Conservation (phyloP, 2,888 invertebrate genomes). For the Abrostola triplasia region DNA sequence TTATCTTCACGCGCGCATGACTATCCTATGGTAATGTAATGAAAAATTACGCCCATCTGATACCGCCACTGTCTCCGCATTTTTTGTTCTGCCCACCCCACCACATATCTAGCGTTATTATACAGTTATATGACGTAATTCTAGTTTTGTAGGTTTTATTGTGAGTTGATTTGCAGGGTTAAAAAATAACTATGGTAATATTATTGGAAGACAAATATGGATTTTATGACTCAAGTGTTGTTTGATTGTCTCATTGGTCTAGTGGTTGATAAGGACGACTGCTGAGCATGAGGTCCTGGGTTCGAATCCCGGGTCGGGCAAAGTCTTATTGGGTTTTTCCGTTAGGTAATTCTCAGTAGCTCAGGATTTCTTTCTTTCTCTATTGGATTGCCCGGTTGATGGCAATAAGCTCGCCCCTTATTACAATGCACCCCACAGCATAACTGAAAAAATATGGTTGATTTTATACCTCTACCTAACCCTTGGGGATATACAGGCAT, state of each 20-base stretch:
- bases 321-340: too few species aligned
- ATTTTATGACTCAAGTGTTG: background rate
- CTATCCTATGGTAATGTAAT: constrained; percentile 86
- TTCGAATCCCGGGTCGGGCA: too few species aligned
- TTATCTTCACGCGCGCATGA: constrained; percentile 87
- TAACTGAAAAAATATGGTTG: too few species aligned
- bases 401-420: too few species aligned
- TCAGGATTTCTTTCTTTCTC: too few species aligned
- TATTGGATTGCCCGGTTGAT: too few species aligned
- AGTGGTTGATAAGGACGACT: too few species aligned
- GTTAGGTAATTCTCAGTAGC: too few species aligned
- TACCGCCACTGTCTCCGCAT: constrained; percentile 71
- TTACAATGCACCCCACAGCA: too few species aligned
- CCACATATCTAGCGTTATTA: constrained; percentile 10
- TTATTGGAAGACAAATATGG: background rate
- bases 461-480: too few species aligned
- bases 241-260: background rate
- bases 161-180: constrained; percentile 9
- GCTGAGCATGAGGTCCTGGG: too few species aligned
- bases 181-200: background rate
- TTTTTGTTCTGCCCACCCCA: constrained; percentile 61
- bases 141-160: background rate
- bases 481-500: too few species aligned
- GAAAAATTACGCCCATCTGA: constrained; percentile 87
- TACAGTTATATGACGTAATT: background rate